Evolutionary conservation across 2,113 vertebrate genomes (phyloP).

Genomic region (Spea multiplicata): DNA sequence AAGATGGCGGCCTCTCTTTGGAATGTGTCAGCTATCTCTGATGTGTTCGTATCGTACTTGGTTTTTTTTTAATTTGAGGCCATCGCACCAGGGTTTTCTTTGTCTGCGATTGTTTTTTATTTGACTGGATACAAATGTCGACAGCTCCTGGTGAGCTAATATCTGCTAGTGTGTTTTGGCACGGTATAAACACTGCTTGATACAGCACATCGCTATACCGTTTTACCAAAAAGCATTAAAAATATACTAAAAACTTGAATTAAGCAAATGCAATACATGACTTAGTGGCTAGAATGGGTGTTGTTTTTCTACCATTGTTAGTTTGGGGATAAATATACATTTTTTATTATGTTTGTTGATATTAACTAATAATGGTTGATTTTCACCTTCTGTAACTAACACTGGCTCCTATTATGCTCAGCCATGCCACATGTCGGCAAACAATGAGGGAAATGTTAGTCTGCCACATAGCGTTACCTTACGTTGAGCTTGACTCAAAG

Average conservation of each 20-base stretch:
- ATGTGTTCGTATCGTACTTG: slow-evolving; percentile 38
- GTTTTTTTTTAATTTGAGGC: slow-evolving; percentile 22
- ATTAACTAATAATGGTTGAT: too few relatives aligned
- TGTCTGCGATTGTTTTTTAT: slow-evolving; percentile 34
- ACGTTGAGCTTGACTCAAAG: too few relatives aligned
- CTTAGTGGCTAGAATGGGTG: too few relatives aligned
- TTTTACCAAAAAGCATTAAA: neutral
- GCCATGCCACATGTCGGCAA: too few relatives aligned
- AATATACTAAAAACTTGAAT: neutral
- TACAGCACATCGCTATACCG: neutral
- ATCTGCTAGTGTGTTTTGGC: neutral
- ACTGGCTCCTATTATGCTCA: too few relatives aligned
- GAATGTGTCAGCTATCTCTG: slow-evolving; percentile 42
- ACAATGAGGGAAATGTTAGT: too few relatives aligned
- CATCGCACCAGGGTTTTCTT: neutral
- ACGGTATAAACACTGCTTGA: neutral
- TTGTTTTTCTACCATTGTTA: too few relatives aligned
- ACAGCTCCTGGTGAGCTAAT: slow-evolving; percentile 27
- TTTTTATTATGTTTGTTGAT: too few relatives aligned
- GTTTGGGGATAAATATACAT: too few relatives aligned
- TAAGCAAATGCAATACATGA: too few relatives aligned
- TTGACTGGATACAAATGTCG: slow-evolving; percentile 11
- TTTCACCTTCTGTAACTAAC: too few relatives aligned
- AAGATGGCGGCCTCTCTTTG: slow-evolving; percentile 37
- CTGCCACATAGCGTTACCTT: too few relatives aligned